Evolutionary conservation across 1,140 invertebrate genomes (phyloP).

Genomic region (Hycleus phaleratus): DNA sequence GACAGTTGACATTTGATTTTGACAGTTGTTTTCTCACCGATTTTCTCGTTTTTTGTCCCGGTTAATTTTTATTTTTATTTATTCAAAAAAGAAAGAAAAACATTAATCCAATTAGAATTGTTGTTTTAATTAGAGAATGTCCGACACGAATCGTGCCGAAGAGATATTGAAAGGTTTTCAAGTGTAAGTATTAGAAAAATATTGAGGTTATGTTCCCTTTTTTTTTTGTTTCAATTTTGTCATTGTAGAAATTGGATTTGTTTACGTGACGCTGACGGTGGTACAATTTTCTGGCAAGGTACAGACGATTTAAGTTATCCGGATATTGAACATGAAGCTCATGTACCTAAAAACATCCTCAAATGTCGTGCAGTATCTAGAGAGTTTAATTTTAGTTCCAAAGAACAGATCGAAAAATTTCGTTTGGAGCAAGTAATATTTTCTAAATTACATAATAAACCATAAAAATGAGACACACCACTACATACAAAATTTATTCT

Average conservation of each 20-base stretch:
- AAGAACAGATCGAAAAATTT: slow-evolving; percentile 94
- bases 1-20: too few relatives aligned
- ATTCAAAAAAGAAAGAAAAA: too few relatives aligned
- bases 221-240: not conserved
- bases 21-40: too few relatives aligned
- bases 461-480: too few relatives aligned
- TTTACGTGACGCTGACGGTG: slow-evolving; percentile 88
- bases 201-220: not conserved
- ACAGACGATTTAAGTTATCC: slow-evolving; percentile 92
- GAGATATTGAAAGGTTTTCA: slow-evolving; percentile 50
- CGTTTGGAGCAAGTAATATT: slow-evolving; percentile 86
- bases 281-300: slow-evolving; percentile 95
- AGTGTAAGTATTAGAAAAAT: slow-evolving; percentile 42
- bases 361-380: slow-evolving; percentile 92
- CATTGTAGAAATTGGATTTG: slow-evolving; percentile 93
- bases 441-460: slow-evolving; percentile 37
- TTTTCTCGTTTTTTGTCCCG: too few relatives aligned
- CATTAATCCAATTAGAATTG: too few relatives aligned
- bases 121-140: slow-evolving; percentile 22
- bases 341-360: slow-evolving; percentile 93
- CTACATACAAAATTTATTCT: too few relatives aligned
- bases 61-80: too few relatives aligned
- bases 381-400: slow-evolving; percentile 98
- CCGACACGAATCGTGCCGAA: slow-evolving; percentile 39
- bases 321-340: slow-evolving; percentile 88